Evolutionary conservation across 2,113 vertebrate species (phyloP), one percentile per base, ranked within the genome.

Genomic region (Austrofundulus limnaeus): DNA sequence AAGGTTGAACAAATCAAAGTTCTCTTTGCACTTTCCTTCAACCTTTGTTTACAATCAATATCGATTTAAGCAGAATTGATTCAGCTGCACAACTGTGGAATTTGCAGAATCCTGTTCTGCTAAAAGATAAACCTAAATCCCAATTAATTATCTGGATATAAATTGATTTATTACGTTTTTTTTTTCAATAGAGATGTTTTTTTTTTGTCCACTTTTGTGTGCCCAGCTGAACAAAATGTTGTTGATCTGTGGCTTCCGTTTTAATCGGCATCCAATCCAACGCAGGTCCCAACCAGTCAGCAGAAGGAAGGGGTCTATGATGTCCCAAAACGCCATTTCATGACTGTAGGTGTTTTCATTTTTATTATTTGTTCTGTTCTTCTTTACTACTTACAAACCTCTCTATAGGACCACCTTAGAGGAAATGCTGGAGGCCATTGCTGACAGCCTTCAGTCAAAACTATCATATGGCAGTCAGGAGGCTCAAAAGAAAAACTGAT

Each of bases 231-330:
- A 38, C 5, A 57, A 56, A 56, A 56, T 20, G 39, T 52, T 88
- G 69, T 85, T 88, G 59, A 78, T 86, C 48, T 88, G 73, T 80
- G 82, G 67, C 63, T 80, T 82, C 80, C 63, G 1, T 84, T 75
- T 86, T 55, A 87, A 79, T 75, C 58, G 74, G 87, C 88, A 72
- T 90, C 82, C 82, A 63, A 89, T 80, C 82, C 84, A 83, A 90
- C 66, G 55, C 87, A 99, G 97, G 96, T 99, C 91, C 97, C 97
- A 85, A 95, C 95, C 91, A 97, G 95, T 94, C 97, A 98, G 90
- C 97, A 98, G 94, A 99, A 96, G 87, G 97, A 99, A 93, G 97
- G 95, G 88, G 95, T 99, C 94, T 99, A 99, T 95, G 97, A 99
- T 85, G 96, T 98, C 92, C 97, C 97, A 92, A 99, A 99, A 93